These are phyloP conservation scores for Sinella curviseta DNA, from an alignment of 1,140 invertebrate genomes.

Conservation along the genomic window DNA sequence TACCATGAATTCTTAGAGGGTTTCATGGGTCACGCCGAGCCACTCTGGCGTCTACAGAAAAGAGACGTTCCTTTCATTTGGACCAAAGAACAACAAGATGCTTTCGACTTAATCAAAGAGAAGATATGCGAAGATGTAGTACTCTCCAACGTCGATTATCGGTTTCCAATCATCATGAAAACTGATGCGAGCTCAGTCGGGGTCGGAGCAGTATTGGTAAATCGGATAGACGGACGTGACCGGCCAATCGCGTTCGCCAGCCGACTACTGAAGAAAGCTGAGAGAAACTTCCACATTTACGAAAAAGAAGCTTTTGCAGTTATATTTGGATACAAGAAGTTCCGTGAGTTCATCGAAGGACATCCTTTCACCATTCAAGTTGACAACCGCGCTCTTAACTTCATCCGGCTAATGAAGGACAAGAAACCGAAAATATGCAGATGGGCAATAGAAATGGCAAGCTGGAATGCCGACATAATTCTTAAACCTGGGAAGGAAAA, in stretches of 20 bases:
- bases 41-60: constrained; percentile 51
- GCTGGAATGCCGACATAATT: constrained; percentile 56
- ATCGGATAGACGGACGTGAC: constrained; percentile 43
- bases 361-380: constrained; percentile 58
- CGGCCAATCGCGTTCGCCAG: constrained; percentile 56
- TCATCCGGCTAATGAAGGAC: constrained; percentile 55
- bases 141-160: constrained; percentile 48
- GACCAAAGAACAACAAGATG: constrained; percentile 37
- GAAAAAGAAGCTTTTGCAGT: constrained; percentile 61
- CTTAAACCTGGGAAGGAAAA: constrained; percentile 50
- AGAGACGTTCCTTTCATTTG: constrained; percentile 35
- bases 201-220: constrained; percentile 51
- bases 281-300: constrained; percentile 56
- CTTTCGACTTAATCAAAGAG: constrained; percentile 46
- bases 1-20: constrained; percentile 56
- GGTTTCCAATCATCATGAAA: constrained; percentile 50
- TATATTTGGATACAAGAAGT: constrained; percentile 56
- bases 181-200: constrained; percentile 50
- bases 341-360: constrained; percentile 58
- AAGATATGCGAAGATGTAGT: constrained; percentile 30
- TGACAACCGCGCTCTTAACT: constrained; percentile 58
- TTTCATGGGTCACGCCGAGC: constrained; percentile 51
- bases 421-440: constrained; percentile 55
- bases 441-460: constrained; percentile 58
- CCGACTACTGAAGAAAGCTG: constrained; percentile 52